These are phyloP conservation scores for Agapornis canus DNA, from an alignment of 2,797 vertebrate genomes.

Conservation along the genomic window DNA sequence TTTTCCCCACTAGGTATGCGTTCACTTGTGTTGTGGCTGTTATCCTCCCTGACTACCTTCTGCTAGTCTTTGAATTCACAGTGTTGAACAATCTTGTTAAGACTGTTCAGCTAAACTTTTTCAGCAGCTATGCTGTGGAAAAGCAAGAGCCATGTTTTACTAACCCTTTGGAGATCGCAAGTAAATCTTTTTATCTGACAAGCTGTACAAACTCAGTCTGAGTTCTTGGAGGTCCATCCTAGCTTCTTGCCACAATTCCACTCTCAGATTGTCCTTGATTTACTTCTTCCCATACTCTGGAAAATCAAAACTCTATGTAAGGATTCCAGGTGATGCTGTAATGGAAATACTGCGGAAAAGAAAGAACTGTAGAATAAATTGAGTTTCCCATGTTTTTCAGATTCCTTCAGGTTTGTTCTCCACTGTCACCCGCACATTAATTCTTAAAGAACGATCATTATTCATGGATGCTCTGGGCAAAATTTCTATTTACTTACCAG, in stretches of 20 bases:
- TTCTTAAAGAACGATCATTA: neutral
- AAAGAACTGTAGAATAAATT: neutral
- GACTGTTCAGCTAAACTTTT: neutral
- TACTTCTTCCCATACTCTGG: neutral
- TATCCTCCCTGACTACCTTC: neutral
- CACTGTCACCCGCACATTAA: neutral
- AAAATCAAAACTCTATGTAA: neutral
- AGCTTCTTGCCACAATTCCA: neutral
- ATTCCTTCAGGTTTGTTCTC: neutral
- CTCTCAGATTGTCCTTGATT: neutral
- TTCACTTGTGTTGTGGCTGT: neutral
- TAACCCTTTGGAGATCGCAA: neutral
- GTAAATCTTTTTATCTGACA: neutral
- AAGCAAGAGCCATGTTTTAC: neutral
- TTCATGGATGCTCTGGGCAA: neutral
- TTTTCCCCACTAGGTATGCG: neutral
- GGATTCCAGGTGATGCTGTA: neutral
- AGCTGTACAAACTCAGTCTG: neutral
- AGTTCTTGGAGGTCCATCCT: neutral
- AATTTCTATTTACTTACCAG: neutral
- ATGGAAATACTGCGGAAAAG: neutral
- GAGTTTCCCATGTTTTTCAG: neutral
- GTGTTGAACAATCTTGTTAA: neutral
- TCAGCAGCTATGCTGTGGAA: neutral
- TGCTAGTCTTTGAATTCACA: neutral